Evolutionary conservation across 2,797 vertebrate genomes (phyloP).

Genomic region (Sebastiscus albofasciatus): DNA sequence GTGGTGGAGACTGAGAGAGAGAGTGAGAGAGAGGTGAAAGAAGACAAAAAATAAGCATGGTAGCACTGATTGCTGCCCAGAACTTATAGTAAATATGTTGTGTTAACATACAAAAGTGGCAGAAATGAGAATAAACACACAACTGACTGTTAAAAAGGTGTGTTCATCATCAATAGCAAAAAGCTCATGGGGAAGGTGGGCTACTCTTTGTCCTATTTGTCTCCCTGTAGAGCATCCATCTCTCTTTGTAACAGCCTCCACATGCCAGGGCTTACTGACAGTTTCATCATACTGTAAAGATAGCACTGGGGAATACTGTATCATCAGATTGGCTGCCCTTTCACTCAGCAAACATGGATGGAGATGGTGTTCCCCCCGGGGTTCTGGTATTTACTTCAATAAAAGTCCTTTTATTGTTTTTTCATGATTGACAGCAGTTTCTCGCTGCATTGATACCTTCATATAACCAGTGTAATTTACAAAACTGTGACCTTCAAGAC

Average conservation of each 20-base stretch:
- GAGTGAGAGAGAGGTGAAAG: background rate
- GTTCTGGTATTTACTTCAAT: background rate
- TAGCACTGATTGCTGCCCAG: background rate
- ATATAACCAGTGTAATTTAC: background rate
- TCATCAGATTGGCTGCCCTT: background rate
- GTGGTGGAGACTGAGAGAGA: background rate
- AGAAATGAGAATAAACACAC: background rate
- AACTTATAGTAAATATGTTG: slow-evolving; percentile 3
- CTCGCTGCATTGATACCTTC: background rate
- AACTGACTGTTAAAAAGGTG: background rate
- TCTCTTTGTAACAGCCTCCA: background rate
- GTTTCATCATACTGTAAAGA: background rate
- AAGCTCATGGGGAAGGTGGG: too few species aligned
- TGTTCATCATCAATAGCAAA: background rate
- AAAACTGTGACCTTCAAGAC: background rate
- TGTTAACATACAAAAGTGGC: background rate
- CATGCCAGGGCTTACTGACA: background rate
- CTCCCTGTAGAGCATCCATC: background rate
- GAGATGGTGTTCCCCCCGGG: background rate
- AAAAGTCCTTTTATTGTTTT: background rate
- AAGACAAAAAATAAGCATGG: background rate
- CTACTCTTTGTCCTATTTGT: background rate
- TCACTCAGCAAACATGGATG: background rate
- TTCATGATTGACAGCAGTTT: background rate
- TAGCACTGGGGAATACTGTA: background rate